Percentiles rank a stretch among this genome's conserved stretches.
These are phyloP conservation scores for Pachycephus smyrnensis DNA, from an alignment of 2,888 invertebrate species.

Conservation along the genomic window DNA sequence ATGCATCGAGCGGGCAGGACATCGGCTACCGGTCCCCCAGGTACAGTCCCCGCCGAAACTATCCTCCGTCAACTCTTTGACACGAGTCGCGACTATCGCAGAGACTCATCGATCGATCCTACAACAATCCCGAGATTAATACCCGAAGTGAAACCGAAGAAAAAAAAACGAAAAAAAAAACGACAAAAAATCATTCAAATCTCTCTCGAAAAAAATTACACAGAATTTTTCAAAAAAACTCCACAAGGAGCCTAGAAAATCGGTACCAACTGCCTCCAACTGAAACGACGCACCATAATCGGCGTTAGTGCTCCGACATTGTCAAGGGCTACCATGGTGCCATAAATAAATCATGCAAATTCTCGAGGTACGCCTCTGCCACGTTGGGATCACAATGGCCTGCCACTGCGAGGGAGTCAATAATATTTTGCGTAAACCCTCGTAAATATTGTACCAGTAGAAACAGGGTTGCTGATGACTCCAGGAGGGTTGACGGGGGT, in stretches of 20 bases:
- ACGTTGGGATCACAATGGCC: too few relatives aligned
- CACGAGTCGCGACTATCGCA: too few relatives aligned
- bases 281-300: constrained; percentile 24
- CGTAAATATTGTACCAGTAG: constrained; percentile 27
- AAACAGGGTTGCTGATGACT: constrained; percentile 18
- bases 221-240: neutral
- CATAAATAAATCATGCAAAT: constrained; percentile 41
- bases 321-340: constrained; percentile 19
- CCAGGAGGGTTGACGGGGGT: neutral
- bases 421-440: constrained; percentile 45
- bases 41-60: neutral
- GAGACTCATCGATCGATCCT: too few relatives aligned
- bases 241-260: constrained; percentile 8
- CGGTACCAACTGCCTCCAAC: constrained; percentile 1
- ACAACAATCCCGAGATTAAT: too few relatives aligned
- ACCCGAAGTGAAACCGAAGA: too few relatives aligned
- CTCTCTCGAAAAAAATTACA: neutral
- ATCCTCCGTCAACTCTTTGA: neutral
- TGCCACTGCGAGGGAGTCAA: constrained; percentile 27
- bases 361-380: neutral
- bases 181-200: too few relatives aligned
- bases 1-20: constrained; percentile 14
- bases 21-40: constrained; percentile 1
- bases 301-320: constrained; percentile 32
- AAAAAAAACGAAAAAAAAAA: neutral